Percentiles rank a stretch among this genome's conserved stretches.
Conservation (phyloP, 1,140 invertebrate species). For the Saccostrea cuccullata region DNA sequence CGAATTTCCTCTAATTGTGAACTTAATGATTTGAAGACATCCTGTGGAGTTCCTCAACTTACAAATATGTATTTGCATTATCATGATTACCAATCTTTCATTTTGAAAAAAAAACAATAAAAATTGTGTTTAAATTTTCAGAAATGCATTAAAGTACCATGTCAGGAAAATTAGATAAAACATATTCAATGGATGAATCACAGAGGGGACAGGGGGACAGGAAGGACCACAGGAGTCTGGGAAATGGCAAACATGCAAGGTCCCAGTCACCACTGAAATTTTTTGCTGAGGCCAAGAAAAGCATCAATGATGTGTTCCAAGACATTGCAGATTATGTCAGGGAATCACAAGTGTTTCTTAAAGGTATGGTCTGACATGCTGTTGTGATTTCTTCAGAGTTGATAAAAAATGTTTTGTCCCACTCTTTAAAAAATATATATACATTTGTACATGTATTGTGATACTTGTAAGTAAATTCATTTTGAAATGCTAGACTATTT, state of each 20-base stretch:
- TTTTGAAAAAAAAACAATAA: too few species aligned
- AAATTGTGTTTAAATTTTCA: neutral
- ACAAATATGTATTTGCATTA: too few species aligned
- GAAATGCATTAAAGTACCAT: conserved; percentile 28
- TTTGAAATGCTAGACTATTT: too few species aligned
- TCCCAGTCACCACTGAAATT: conserved; percentile 93
- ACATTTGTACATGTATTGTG: too few species aligned
- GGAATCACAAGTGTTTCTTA: conserved; percentile 78
- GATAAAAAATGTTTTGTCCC: too few species aligned
- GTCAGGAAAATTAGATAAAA: conserved; percentile 31
- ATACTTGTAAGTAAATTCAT: too few species aligned
- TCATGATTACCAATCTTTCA: too few species aligned
- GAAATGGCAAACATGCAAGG: conserved; percentile 69
- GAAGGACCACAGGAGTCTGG: conserved; percentile 66
- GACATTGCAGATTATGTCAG: conserved; percentile 96
- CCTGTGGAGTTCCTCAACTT: too few species aligned
- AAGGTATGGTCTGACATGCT: conserved; percentile 53
- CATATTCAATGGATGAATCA: conserved; percentile 21
- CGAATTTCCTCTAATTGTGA: neutral
- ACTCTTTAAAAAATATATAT: too few species aligned
- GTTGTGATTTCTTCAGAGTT: neutral
- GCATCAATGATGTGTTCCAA: conserved; percentile 97
- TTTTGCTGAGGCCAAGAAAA: conserved; percentile 98
- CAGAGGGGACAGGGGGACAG: conserved; percentile 55
- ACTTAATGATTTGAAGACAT: too few species aligned